Evolutionary conservation across 2,888 invertebrate species (phyloP).

Genomic region (Acanthococcus lagerstroemiae): DNA sequence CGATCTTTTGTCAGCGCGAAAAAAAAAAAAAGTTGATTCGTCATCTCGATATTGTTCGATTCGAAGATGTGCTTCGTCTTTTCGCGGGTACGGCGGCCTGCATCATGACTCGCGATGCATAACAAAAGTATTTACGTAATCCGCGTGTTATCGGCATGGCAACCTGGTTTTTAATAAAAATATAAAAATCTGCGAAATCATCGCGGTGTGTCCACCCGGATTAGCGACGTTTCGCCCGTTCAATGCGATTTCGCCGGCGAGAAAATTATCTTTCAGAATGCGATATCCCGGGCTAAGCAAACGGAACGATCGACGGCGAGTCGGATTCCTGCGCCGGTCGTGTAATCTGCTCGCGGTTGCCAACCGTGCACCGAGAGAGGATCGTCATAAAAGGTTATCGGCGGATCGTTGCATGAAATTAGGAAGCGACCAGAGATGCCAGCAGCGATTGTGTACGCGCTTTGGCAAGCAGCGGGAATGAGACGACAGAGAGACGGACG

Average conservation of each 20-base stretch:
- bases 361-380: no score
- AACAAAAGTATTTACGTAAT: conserved; percentile 14
- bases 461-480: no score
- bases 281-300: no score
- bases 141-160: conserved; percentile 5
- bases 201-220: conserved; percentile 2
- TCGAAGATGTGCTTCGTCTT: neutral
- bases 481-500: no score
- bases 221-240: neutral
- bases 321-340: no score
- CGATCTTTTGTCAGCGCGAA: neutral
- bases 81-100: no score
- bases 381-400: no score
- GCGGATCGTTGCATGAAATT: no score
- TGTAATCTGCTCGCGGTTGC: no score
- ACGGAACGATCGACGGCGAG: no score
- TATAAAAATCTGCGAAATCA: neutral
- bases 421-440: no score
- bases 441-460: no score
- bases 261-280: neutral
- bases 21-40: conserved; percentile 24
- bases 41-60: conserved; percentile 13
- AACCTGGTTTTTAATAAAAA: neutral
- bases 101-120: neutral
- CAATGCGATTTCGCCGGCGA: neutral